phyloP scores from a whole-genome alignment of 2,888 invertebrate genomes.

The Quadriops clusia region DNA sequence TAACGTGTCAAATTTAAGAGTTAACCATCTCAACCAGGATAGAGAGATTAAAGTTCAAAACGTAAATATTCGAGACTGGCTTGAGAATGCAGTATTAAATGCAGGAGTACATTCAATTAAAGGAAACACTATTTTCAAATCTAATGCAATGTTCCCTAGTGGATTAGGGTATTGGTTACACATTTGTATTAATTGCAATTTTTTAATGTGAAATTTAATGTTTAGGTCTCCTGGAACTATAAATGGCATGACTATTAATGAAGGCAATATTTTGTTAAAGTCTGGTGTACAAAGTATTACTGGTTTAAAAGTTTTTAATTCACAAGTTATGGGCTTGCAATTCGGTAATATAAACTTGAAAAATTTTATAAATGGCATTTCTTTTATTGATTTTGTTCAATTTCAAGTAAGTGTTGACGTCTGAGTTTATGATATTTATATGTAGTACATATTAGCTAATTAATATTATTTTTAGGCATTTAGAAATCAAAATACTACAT shows the following conservation, averaged over 20 bases:
- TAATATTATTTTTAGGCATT: conserved; percentile 22
- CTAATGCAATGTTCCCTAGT: conserved; percentile 31
- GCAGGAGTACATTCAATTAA: conserved; percentile 33
- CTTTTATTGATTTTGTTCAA: conserved; percentile 24
- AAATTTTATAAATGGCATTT: conserved; percentile 26
- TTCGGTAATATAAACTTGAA: conserved; percentile 28
- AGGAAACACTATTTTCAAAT: conserved; percentile 37
- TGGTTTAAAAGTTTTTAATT: conserved; percentile 34
- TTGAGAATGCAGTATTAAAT: conserved; percentile 34
- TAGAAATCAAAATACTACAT: conserved; percentile 21
- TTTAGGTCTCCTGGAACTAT: conserved; percentile 29
- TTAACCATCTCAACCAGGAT: conserved; percentile 31
- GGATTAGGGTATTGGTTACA: conserved; percentile 27
- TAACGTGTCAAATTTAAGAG: conserved; percentile 30
- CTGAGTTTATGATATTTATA: conserved; percentile 4
- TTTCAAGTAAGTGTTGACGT: conserved; percentile 25
- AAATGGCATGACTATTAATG: conserved; percentile 27
- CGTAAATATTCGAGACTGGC: conserved; percentile 39
- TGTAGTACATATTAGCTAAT: neutral
- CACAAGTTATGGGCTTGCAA: too few species aligned
- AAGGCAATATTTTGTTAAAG: conserved; percentile 31
- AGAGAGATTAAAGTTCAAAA: conserved; percentile 32
- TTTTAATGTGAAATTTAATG: conserved; percentile 5
- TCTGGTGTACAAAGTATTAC: conserved; percentile 32
- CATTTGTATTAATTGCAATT: conserved; percentile 10